Evolutionary conservation across 2,888 invertebrate genomes (phyloP), one percentile per base, ranked within the genome.

Genomic region (Cheilosia pagana): DNA sequence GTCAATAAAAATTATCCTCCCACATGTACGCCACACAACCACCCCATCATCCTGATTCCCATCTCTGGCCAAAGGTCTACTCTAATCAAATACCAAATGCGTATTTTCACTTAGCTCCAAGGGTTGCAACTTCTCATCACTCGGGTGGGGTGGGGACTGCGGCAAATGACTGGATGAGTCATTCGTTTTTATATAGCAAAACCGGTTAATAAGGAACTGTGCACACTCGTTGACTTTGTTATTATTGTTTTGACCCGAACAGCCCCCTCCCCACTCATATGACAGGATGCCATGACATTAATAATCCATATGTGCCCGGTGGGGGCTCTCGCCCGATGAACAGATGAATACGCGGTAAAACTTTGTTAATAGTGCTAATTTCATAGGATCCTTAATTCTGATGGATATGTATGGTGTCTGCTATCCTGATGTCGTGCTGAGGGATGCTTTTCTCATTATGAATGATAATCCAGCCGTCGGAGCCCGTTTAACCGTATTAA

Each of bases 181-280:
- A 82, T 77, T 72, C 63, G 19, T 60, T 71, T 76, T 81, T 81
- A 81, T 81, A 81, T 71, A 45, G 63, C 65, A 39, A 70, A 59
- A 81, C 67, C 50, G 28, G 74, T 81, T 81, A 81, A 81, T 81
- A 75, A 75, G 70, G 21, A 63, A 57, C 68, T 67, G 28, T 68
- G 60, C 31, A 57, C 52, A 31, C 52, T 60, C 23, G 52, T 68
- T 79, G 67, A 74, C 74, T 81, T 60, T 23, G 65, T 71, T 78
- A 71, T 71, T 79, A 79, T 59, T 55, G 41, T 23, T 62, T 43
- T 74, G 81, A 78, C 67, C 74, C 35, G 28, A 28, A 53, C 65
- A 23, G 31, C 65, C 65, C 71, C 16, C 23, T n/a, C 31, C 31
- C 10, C 31, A 35, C 35, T 35, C 35, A 35, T 12, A 12, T n/a